Evolutionary conservation across 2,888 invertebrate genomes (phyloP).

Genomic region (Ectobius pallidus): DNA sequence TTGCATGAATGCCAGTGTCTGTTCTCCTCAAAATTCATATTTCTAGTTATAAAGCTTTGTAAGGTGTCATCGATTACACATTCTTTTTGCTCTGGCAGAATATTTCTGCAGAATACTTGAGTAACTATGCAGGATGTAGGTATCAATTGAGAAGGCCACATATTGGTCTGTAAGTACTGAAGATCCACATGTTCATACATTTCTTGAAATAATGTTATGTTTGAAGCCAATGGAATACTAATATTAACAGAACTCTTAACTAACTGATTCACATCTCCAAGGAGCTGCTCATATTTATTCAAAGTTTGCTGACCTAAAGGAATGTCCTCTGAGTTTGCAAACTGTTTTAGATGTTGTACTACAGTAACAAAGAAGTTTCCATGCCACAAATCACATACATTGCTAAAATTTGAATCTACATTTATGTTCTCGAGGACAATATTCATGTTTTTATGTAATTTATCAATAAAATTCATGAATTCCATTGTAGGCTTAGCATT

Average conservation of each 20-base stretch:
- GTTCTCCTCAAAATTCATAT: conserved; percentile 2
- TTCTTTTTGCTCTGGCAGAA: background rate
- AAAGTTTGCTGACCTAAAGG: background rate
- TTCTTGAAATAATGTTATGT: too few species aligned
- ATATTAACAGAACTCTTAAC: too few species aligned
- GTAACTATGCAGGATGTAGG: background rate
- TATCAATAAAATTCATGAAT: background rate
- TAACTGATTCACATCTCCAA: background rate
- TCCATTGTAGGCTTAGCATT: background rate
- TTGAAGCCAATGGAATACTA: too few species aligned
- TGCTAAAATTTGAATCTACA: background rate
- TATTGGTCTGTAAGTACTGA: too few species aligned
- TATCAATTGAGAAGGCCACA: background rate
- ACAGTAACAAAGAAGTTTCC: conserved; percentile 16
- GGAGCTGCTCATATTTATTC: background rate
- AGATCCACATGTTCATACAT: too few species aligned
- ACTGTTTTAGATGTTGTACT: background rate
- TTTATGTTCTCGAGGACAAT: background rate
- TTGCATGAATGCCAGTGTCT: conserved; percentile 18
- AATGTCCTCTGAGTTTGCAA: background rate
- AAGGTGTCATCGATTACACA: background rate
- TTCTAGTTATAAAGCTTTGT: background rate
- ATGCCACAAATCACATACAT: conserved; percentile 24
- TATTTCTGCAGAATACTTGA: conserved; percentile 6
- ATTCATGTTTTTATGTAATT: conserved; percentile 4